Percentiles rank a stretch among this genome's conserved stretches.
Conservation (phyloP, 1,140 invertebrate species). For the Caenorhabditis tropicalis region DNA sequence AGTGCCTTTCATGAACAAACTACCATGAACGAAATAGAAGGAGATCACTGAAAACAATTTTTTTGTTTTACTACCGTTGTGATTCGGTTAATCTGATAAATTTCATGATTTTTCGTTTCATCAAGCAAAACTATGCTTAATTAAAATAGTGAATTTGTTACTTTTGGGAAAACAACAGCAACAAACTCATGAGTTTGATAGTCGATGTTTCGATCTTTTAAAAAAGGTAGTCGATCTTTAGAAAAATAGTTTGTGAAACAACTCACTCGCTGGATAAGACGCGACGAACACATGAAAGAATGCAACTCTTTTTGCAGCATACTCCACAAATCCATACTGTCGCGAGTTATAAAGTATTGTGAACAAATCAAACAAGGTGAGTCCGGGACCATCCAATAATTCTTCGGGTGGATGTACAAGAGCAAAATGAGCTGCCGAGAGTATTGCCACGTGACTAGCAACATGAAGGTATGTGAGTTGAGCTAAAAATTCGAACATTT, state of each 20-base stretch:
- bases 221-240: no score
- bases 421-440: not conserved
- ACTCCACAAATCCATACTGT: not conserved
- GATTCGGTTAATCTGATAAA: no score
- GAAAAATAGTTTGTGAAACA: no score
- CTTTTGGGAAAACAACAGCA: no score
- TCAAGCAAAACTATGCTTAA: no score
- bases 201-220: no score
- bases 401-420: slow-evolving; percentile 2
- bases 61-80: no score
- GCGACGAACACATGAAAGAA: slow-evolving; percentile 1
- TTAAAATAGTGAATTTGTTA: no score
- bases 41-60: not conserved
- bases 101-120: not conserved
- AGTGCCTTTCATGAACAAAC: not conserved
- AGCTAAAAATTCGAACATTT: not conserved
- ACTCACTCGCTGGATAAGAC: not conserved
- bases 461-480: not conserved
- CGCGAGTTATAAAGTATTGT: not conserved
- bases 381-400: not conserved
- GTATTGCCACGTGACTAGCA: not conserved
- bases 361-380: not conserved
- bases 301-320: not conserved
- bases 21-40: not conserved
- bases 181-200: no score